phyloP scores from a whole-genome alignment of 2,888 invertebrate species.

The Dugesia japonica region DNA sequence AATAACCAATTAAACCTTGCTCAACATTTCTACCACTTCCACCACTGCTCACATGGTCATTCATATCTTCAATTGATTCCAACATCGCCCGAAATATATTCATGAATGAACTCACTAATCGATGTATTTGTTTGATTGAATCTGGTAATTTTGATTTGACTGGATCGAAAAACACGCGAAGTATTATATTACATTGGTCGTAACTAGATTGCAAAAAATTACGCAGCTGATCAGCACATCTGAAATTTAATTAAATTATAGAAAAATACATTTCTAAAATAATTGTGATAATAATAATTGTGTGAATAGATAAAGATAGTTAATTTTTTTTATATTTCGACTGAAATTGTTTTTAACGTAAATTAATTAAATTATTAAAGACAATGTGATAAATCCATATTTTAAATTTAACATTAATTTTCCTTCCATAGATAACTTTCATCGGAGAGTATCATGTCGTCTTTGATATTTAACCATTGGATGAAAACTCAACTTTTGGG shows the following conservation, averaged over 20 bases:
- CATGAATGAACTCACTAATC: not conserved
- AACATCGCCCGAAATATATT: slow-evolving; percentile 9
- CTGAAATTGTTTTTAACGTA: too few species aligned
- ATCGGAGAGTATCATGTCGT: too few species aligned
- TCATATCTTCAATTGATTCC: slow-evolving; percentile 6
- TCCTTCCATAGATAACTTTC: too few species aligned
- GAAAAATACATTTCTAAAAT: too few species aligned
- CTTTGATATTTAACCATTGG: too few species aligned
- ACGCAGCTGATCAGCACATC: slow-evolving; percentile 14
- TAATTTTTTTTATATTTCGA: too few species aligned
- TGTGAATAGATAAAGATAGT: too few species aligned
- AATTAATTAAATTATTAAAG: too few species aligned
- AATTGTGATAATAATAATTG: too few species aligned
- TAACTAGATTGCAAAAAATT: not conserved
- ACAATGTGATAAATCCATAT: too few species aligned
- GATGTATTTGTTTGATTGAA: not conserved
- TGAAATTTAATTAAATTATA: not conserved
- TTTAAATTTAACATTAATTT: too few species aligned
- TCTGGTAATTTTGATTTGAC: not conserved
- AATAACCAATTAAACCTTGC: not conserved
- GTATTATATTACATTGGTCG: slow-evolving; percentile 7
- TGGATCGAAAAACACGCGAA: not conserved
- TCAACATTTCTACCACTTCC: not conserved
- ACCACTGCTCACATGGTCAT: slow-evolving; percentile 15
- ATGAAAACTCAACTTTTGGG: too few species aligned